Conservation (phyloP, 2,113 vertebrate genomes). For the Tor tambroides region DNA sequence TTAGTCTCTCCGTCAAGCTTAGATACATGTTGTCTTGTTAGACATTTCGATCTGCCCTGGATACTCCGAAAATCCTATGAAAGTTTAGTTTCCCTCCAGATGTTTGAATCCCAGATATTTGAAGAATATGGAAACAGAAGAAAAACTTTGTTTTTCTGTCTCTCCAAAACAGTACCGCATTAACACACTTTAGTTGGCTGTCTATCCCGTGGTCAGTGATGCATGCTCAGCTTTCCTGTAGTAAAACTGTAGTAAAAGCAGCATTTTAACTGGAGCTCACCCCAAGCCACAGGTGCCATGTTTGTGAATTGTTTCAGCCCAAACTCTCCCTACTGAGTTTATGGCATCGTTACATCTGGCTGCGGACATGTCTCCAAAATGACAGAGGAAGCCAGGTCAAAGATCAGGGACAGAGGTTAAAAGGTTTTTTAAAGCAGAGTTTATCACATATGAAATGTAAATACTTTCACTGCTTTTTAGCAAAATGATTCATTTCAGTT, state of each 20-base stretch:
- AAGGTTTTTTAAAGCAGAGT: slow-evolving; percentile 17
- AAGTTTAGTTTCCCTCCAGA: not conserved
- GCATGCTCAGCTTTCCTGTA: slow-evolving; percentile 36
- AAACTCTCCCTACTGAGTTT: slow-evolving; percentile 66
- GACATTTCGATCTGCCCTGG: not conserved
- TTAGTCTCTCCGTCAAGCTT: not conserved
- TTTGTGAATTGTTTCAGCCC: slow-evolving; percentile 52
- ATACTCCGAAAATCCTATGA: not conserved
- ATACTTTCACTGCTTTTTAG: not conserved
- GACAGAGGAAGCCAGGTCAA: slow-evolving; percentile 56
- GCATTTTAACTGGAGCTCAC: slow-evolving; percentile 15
- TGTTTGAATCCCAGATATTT: slow-evolving; percentile 36
- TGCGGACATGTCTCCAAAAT: slow-evolving; percentile 54
- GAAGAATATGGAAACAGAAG: not conserved
- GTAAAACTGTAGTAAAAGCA: slow-evolving; percentile 40
- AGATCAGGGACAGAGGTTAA: slow-evolving; percentile 55
- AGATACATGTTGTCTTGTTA: not conserved
- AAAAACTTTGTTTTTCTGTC: slow-evolving; percentile 65
- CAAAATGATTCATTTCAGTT: not conserved
- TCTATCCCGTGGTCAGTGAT: slow-evolving; percentile 56
- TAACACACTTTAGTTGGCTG: slow-evolving; percentile 51
- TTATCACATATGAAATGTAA: slow-evolving; percentile 11
- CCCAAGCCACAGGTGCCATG: slow-evolving; percentile 51
- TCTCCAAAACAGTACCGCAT: not conserved
- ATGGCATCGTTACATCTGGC: slow-evolving; percentile 56